Conservation (phyloP, 2,888 invertebrate genomes). For the Phortica magna region DNA sequence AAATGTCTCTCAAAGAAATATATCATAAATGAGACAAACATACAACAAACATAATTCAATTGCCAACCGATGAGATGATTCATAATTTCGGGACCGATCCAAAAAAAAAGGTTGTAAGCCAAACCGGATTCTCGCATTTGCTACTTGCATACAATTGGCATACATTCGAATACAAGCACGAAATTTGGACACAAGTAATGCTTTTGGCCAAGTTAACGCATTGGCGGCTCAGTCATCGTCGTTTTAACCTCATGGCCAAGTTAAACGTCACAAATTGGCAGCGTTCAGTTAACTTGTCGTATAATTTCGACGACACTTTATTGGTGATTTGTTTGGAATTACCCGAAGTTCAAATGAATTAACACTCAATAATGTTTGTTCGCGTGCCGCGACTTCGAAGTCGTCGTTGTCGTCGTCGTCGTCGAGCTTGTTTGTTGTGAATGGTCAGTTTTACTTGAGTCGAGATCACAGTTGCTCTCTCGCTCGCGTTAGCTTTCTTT, state of each 20-base stretch:
- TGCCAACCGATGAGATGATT: background rate
- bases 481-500: background rate
- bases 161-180: background rate
- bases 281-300: conserved; percentile 10
- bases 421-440: conserved; percentile 43
- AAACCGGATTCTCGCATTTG: background rate
- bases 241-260: conserved; percentile 59
- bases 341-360: conserved; percentile 68
- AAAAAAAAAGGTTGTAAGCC: background rate
- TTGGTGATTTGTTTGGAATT: conserved; percentile 52
- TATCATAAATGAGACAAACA: background rate
- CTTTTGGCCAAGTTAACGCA: background rate
- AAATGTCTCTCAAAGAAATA: background rate
- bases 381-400: conserved; percentile 41
- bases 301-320: conserved; percentile 31
- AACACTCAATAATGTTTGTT: conserved; percentile 38
- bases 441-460: conserved; percentile 52
- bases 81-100: background rate
- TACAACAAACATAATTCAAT: background rate
- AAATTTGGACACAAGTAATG: conserved; percentile 19
- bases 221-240: conserved; percentile 10
- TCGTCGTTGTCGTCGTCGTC: background rate
- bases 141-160: background rate
- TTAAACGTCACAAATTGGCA: conserved; percentile 40
- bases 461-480: background rate